Conservation (phyloP, 2,113 vertebrate species). For the Phyllostomus discolor region DNA sequence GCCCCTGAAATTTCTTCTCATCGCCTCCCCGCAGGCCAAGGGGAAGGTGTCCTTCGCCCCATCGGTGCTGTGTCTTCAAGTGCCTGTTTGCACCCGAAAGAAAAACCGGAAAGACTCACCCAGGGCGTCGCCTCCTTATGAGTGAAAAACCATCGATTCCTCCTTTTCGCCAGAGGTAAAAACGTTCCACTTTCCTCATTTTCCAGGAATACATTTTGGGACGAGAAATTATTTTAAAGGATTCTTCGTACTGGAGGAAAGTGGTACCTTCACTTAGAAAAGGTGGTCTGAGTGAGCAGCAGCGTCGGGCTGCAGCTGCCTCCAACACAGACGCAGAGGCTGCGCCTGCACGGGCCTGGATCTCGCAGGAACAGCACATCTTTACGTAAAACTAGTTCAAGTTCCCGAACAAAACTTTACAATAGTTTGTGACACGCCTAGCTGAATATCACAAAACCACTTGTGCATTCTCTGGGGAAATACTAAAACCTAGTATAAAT, state of each 20-base stretch:
- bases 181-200: background rate
- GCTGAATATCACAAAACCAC: background rate
- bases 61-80: background rate
- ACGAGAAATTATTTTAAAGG: background rate
- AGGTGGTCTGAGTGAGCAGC: background rate
- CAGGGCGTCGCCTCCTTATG: background rate
- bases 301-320: background rate
- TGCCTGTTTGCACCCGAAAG: background rate
- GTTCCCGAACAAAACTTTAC: background rate
- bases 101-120: background rate
- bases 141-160: background rate
- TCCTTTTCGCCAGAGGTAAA: background rate
- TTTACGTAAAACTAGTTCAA: background rate
- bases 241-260: background rate
- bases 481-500: background rate
- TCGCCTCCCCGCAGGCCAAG: background rate
- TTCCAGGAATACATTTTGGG: background rate
- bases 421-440: background rate
- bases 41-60: background rate
- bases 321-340: background rate
- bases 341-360: background rate
- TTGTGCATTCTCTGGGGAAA: background rate
- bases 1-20: background rate
- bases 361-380: background rate
- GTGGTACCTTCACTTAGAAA: background rate